Percentiles rank a stretch among this genome's conserved stretches.
These are phyloP conservation scores for Dendronephthya gigantea DNA, from an alignment of 64 coral and sea anemone species.

Conservation along the genomic window DNA sequence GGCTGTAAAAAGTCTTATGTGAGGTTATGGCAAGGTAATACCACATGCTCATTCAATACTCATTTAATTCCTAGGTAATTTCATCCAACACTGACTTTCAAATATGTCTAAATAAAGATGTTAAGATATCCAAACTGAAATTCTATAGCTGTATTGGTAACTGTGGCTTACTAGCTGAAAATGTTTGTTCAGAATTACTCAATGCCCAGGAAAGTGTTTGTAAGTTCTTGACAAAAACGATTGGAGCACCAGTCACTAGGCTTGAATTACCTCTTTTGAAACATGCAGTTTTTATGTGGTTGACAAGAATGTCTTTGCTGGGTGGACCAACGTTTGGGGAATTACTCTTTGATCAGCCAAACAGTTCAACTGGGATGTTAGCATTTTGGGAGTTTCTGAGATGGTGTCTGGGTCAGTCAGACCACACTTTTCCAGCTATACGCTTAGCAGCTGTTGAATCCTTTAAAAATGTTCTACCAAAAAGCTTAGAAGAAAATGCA, in stretches of 20 bases:
- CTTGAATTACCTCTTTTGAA: conserved; percentile 64
- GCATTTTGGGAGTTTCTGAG: conserved; percentile 87
- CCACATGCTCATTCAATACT: too few species aligned
- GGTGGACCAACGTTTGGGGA: conserved; percentile 44
- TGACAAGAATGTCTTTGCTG: conserved; percentile 53
- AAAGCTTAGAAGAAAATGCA: conserved; percentile 38
- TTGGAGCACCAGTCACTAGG: conserved; percentile 43
- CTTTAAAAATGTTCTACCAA: conserved; percentile 55
- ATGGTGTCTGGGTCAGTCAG: conserved; percentile 44
- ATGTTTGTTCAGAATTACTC: conserved; percentile 46
- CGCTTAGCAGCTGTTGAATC: conserved; percentile 76
- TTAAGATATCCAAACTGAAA: conserved; percentile 62
- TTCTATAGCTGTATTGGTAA: conserved; percentile 59
- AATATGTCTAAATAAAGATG: conserved; percentile 40
- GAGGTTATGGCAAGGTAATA: too few species aligned
- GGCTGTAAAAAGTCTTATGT: too few species aligned
- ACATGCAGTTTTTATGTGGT: conserved; percentile 74
- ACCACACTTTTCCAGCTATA: conserved; percentile 85
- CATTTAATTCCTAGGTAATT: conserved; percentile 47
- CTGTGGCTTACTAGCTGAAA: conserved; percentile 59
- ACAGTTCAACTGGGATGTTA: conserved; percentile 33
- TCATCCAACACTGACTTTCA: conserved; percentile 49
- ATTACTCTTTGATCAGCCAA: conserved; percentile 65
- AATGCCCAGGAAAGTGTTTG: conserved; percentile 64
- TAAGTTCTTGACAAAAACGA: conserved; percentile 41